phyloP scores from a whole-genome alignment of 2,797 vertebrate genomes.

The Podarcis lilfordi region DNA sequence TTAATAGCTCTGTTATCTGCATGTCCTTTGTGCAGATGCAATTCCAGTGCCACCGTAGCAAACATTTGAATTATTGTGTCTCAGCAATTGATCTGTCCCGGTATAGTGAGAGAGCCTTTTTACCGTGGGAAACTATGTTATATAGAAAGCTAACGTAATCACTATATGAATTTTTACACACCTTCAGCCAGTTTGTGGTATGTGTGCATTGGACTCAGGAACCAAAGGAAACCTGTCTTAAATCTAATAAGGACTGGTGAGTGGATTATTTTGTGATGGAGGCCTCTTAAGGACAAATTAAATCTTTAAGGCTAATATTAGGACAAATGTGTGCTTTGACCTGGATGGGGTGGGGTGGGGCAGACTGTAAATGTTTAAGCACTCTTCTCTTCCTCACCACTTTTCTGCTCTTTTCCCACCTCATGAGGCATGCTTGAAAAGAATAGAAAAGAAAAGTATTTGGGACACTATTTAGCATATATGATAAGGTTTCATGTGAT shows the following conservation, averaged over 20 bases:
- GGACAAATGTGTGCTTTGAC: not conserved
- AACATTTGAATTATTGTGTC: not conserved
- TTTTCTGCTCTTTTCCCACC: too few relatives aligned
- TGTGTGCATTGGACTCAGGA: not conserved
- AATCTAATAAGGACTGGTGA: not conserved
- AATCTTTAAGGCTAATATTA: not conserved
- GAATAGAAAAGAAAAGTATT: too few relatives aligned
- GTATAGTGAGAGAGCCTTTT: not conserved
- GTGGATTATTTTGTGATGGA: too few relatives aligned
- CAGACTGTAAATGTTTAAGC: too few relatives aligned
- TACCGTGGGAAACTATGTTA: not conserved
- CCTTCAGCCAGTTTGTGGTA: not conserved
- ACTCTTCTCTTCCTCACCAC: too few relatives aligned
- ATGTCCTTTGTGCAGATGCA: not conserved
- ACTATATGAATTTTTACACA: not conserved
- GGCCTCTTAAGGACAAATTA: not conserved
- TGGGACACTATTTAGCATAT: too few relatives aligned
- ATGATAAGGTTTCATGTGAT: too few relatives aligned
- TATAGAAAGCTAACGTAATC: slow-evolving; percentile 13
- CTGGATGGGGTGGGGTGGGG: too few relatives aligned
- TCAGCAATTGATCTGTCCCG: not conserved
- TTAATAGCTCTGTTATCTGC: slow-evolving; percentile 26
- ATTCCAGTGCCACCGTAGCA: not conserved
- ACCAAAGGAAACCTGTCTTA: not conserved
- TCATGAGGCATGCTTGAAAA: too few relatives aligned